Percentiles rank a stretch among this genome's conserved stretches.
phyloP scores from a whole-genome alignment of 2,888 invertebrate genomes.

The Ernsta delagoae region DNA sequence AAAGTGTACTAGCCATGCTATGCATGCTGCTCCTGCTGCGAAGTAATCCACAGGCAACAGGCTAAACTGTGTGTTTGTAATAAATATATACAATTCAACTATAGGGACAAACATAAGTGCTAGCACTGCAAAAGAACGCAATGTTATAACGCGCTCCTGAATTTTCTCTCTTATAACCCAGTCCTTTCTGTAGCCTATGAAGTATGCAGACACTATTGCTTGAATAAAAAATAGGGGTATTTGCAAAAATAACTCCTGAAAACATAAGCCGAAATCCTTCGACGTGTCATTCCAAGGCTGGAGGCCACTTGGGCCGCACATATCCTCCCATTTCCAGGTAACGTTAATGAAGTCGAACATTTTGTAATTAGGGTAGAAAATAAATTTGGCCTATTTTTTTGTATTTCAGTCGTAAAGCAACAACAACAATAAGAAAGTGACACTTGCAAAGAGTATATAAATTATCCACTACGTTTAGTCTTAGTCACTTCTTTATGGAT shows the following conservation, averaged over 20 bases:
- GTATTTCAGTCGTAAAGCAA: too few relatives aligned
- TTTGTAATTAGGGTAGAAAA: background rate
- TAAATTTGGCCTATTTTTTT: too few relatives aligned
- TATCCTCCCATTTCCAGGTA: conserved; percentile 89
- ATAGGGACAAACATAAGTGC: conserved; percentile 88
- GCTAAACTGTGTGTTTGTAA: conserved; percentile 75
- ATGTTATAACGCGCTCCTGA: conserved; percentile 86
- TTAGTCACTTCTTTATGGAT: too few relatives aligned
- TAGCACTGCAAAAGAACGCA: conserved; percentile 87
- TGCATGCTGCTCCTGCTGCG: conserved; percentile 87
- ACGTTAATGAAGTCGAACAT: conserved; percentile 56
- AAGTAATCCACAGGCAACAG: conserved; percentile 89
- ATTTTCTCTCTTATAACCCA: conserved; percentile 86
- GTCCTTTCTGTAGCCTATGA: conserved; percentile 88
- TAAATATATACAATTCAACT: conserved; percentile 87
- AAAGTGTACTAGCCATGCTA: conserved; percentile 93
- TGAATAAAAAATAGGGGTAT: conserved; percentile 90
- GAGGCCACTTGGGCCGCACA: conserved; percentile 90
- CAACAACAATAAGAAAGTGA: too few relatives aligned
- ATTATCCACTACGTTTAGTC: too few relatives aligned
- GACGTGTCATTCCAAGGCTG: conserved; percentile 88
- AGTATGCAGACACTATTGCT: conserved; percentile 92
- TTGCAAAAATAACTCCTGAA: conserved; percentile 92
- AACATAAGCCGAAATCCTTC: conserved; percentile 93
- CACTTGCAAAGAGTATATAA: too few relatives aligned